Percentiles rank a stretch among this genome's conserved stretches.
These are phyloP conservation scores for Lates japonicus DNA, from an alignment of 2,797 vertebrate species.

Conservation along the genomic window DNA sequence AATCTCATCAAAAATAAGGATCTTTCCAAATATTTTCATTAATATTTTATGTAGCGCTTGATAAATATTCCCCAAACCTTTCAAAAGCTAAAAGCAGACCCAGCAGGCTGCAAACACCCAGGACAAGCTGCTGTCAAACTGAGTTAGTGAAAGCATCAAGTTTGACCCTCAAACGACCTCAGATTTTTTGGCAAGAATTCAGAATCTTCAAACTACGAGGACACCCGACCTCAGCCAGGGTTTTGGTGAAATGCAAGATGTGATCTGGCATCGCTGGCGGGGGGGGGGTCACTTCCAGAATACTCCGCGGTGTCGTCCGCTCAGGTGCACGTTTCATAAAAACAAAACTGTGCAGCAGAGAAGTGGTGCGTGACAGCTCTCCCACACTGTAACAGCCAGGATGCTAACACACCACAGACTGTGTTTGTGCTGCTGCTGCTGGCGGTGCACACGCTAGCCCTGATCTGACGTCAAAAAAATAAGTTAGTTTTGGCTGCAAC, in stretches of 20 bases:
- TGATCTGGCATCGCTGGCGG: not conserved
- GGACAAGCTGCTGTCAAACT: slow-evolving; percentile 5
- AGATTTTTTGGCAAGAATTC: slow-evolving; percentile 13
- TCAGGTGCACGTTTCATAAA: slow-evolving; percentile 23
- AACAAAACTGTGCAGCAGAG: slow-evolving; percentile 3
- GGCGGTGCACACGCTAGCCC: slow-evolving; percentile 2
- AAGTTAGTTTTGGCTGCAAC: slow-evolving; percentile 38
- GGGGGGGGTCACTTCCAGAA: not conserved
- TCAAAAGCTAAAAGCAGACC: not conserved
- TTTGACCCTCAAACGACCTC: slow-evolving; percentile 67
- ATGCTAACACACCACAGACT: slow-evolving; percentile 19
- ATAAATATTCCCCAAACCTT: not conserved
- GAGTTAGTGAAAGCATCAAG: not conserved
- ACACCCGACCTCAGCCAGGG: not conserved
- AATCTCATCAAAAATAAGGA: not conserved
- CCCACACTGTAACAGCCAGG: not conserved
- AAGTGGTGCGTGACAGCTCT: slow-evolving; percentile 31
- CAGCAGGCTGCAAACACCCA: not conserved
- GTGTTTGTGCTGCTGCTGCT: slow-evolving; percentile 14
- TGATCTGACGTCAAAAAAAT: slow-evolving; percentile 20
- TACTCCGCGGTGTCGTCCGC: not conserved
- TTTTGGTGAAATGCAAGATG: not conserved
- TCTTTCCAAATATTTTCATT: not conserved
- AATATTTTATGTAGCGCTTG: not conserved
- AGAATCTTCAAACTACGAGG: not conserved